These are phyloP conservation scores for Varecia variegata DNA, from an alignment of 2,797 vertebrate genomes.

Conservation along the genomic window DNA sequence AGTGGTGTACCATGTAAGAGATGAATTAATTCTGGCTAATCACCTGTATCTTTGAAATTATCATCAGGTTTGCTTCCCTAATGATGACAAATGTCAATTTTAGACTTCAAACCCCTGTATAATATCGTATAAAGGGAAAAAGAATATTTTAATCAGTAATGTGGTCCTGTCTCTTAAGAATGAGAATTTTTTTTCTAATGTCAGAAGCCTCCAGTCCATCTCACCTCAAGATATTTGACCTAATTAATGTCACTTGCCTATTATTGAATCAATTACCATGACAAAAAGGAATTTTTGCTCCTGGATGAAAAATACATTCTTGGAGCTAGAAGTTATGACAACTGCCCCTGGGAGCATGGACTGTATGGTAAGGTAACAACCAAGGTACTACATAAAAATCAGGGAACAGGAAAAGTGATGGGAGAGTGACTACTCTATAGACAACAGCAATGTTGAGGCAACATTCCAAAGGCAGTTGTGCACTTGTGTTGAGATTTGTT, in stretches of 20 bases:
- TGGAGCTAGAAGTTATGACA: not conserved
- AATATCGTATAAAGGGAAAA: not conserved
- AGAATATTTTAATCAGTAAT: not conserved
- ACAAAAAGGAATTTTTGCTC: not conserved
- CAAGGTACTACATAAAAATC: not conserved
- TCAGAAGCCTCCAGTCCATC: not conserved
- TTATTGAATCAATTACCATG: not conserved
- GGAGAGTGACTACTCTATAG: rapidly evolving
- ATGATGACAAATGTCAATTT: not conserved
- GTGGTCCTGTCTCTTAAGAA: not conserved
- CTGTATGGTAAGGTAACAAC: not conserved
- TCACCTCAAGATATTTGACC: not conserved
- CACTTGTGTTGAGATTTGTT: not conserved
- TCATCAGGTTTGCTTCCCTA: not conserved
- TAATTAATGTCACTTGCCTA: not conserved
- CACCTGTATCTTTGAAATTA: not conserved
- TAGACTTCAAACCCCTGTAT: not conserved
- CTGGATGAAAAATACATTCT: not conserved
- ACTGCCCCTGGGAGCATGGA: too few species aligned
- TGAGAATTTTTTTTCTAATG: not conserved
- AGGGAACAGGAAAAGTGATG: not conserved
- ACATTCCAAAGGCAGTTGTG: not conserved
- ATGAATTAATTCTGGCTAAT: not conserved
- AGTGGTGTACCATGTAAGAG: not conserved
- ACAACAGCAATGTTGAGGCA: not conserved